A percentile compares a stretch with the other conserved stretches of the same genome.
phyloP scores from a whole-genome alignment of 2,113 vertebrate species.

The Microcebus lehilahytsara region DNA sequence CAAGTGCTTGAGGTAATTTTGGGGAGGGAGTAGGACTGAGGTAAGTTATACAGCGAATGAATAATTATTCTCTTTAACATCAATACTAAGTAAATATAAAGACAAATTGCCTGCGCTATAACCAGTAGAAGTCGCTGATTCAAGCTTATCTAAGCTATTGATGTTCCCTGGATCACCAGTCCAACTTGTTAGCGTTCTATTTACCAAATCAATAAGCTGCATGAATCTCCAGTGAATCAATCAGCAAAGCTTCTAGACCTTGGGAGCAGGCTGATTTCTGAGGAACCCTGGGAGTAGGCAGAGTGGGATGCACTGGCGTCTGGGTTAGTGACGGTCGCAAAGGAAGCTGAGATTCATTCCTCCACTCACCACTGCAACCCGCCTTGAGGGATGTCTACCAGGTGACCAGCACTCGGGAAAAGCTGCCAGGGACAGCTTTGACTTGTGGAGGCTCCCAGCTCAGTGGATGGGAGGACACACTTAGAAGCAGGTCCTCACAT shows the following conservation, averaged over 20 bases:
- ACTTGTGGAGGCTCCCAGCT: not conserved
- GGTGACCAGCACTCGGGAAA: not conserved
- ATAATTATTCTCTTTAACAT: constrained; percentile 71
- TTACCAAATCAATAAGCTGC: constrained; percentile 69
- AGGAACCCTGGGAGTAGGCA: not conserved
- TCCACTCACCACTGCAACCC: not conserved
- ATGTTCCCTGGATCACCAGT: constrained; percentile 59
- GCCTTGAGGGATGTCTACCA: not conserved
- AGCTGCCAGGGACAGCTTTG: not conserved
- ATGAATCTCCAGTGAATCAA: constrained; percentile 50
- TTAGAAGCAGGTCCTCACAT: not conserved
- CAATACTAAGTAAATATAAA: constrained; percentile 74
- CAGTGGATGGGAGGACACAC: not conserved
- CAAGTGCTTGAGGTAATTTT: constrained; percentile 27
- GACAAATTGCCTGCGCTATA: constrained; percentile 66
- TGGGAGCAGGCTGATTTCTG: not conserved
- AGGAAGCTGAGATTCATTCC: not conserved
- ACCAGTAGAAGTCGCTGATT: constrained; percentile 63
- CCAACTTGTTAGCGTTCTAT: constrained; percentile 67
- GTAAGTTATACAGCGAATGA: constrained; percentile 55
- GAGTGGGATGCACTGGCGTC: not conserved
- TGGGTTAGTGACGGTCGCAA: not conserved
- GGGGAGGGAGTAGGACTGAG: not conserved
- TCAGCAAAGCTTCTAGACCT: constrained; percentile 45
- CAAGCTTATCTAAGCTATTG: constrained; percentile 72